Evolutionary conservation across 2,888 invertebrate genomes (phyloP).

Genomic region (Psococerastis gibbosa): DNA sequence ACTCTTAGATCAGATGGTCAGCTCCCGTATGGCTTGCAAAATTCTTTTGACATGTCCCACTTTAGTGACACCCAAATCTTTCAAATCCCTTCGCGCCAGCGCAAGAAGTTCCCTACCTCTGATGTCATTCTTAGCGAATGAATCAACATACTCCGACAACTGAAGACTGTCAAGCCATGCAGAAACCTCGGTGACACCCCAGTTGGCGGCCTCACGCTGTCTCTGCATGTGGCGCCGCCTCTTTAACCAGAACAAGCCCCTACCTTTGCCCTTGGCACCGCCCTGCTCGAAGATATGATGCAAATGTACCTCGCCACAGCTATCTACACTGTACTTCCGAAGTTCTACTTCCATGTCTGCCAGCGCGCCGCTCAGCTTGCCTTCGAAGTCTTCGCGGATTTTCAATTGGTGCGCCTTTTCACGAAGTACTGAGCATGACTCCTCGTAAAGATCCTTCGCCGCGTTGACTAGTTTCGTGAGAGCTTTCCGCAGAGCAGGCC

Average conservation of each 20-base stretch:
- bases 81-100: constrained; percentile 65
- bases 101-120: constrained; percentile 75
- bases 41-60: constrained; percentile 93
- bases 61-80: constrained; percentile 85
- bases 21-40: constrained; percentile 77
- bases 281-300: constrained; percentile 28
- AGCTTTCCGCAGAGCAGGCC: constrained; percentile 50
- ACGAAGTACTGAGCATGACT: constrained; percentile 46
- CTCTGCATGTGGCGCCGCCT: constrained; percentile 29
- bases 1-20: constrained; percentile 23
- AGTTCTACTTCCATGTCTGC: constrained; percentile 52
- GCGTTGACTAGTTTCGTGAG: constrained; percentile 55
- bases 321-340: constrained; percentile 43
- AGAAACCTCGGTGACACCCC: constrained; percentile 73
- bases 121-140: constrained; percentile 79
- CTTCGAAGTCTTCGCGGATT: constrained; percentile 45
- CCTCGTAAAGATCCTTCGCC: constrained; percentile 46
- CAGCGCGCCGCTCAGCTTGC: constrained; percentile 43
- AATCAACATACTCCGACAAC: constrained; percentile 77
- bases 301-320: constrained; percentile 37
- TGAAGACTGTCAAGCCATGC: constrained; percentile 79
- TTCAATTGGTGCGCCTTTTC: constrained; percentile 42
- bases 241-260: constrained; percentile 49
- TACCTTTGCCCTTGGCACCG: constrained; percentile 23
- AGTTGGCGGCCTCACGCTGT: constrained; percentile 36